These are phyloP conservation scores for Coturnix japonica DNA, from an alignment of 2,113 vertebrate genomes.

Conservation along the genomic window DNA sequence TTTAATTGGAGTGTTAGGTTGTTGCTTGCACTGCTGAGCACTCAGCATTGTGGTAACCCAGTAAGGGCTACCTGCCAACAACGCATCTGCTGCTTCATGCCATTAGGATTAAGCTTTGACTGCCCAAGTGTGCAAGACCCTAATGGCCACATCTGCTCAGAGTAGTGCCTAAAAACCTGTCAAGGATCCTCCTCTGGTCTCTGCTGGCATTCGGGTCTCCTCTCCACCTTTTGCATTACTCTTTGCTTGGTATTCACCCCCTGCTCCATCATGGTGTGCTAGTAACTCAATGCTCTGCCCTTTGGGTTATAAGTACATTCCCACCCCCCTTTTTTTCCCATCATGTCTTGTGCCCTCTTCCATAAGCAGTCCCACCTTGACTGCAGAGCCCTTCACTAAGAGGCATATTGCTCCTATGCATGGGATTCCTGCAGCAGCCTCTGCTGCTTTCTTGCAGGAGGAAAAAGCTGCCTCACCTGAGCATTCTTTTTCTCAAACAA, in stretches of 20 bases:
- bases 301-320: not conserved
- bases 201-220: not conserved
- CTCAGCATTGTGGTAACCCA: not conserved
- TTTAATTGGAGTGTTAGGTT: not conserved
- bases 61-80: not conserved
- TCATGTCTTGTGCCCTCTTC: not conserved
- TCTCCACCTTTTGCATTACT: not conserved
- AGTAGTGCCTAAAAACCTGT: accelerated
- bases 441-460: not conserved
- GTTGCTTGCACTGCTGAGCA: not conserved
- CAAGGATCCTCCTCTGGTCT: not conserved
- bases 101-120: not conserved
- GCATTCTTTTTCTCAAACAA: not conserved
- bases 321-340: not conserved
- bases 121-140: not conserved
- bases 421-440: not conserved
- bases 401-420: not conserved
- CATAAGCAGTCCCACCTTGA: not conserved
- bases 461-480: not conserved
- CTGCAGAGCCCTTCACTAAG: not conserved
- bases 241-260: accelerated
- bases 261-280: accelerated
- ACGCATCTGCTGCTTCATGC: not conserved
- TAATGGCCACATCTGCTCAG: not conserved
- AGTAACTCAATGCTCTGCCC: not conserved